Evolutionary conservation across 2,888 invertebrate species (phyloP).

Genomic region (Philereme vetulata): DNA sequence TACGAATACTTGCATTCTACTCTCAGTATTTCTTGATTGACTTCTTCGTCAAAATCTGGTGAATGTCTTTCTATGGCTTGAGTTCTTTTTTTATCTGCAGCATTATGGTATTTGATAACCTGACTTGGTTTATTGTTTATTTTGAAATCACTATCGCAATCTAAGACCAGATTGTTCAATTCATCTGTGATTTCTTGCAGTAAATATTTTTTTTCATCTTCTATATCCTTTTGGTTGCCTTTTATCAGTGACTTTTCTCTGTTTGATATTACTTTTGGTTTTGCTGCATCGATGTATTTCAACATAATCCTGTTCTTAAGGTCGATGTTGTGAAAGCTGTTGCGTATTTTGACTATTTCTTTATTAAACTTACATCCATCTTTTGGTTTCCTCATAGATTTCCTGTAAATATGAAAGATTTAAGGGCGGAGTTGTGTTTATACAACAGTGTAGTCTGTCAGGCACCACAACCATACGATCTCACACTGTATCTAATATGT

Average conservation of each 20-base stretch:
- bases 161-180: constrained; percentile 51
- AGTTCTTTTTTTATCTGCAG: constrained; percentile 31
- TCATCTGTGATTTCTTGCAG: constrained; percentile 49
- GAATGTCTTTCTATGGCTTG: constrained; percentile 30
- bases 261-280: constrained; percentile 38
- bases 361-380: constrained; percentile 54
- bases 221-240: constrained; percentile 43
- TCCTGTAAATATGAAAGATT: constrained; percentile 47
- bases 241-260: constrained; percentile 43
- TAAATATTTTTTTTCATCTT: constrained; percentile 46
- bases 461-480: no score
- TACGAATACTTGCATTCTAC: constrained; percentile 43
- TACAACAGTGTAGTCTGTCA: neutral
- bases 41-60: constrained; percentile 40
- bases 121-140: constrained; percentile 49
- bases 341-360: constrained; percentile 63
- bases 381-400: constrained; percentile 53
- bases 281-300: constrained; percentile 46
- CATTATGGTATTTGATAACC: constrained; percentile 35
- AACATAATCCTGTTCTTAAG: constrained; percentile 60
- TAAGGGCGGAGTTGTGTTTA: neutral
- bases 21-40: constrained; percentile 43
- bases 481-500: neutral
- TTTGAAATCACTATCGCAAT: constrained; percentile 59
- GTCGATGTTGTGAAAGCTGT: constrained; percentile 58